Base-by-base conservation (phyloP, 64 coral and sea anemone genomes). In the Montipora sp. region DNA sequence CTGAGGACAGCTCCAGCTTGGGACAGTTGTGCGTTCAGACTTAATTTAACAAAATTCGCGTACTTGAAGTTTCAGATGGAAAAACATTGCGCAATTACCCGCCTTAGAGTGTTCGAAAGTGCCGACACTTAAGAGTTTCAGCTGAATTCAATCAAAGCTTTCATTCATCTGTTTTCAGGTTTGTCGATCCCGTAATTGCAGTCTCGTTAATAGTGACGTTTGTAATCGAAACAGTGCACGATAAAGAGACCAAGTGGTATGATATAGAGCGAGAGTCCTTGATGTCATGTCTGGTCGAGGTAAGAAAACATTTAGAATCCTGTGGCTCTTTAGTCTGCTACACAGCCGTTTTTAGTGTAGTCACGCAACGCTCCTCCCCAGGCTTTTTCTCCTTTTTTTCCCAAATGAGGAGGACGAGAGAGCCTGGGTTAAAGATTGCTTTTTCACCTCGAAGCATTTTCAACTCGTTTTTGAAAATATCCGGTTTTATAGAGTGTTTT, bases 221-320 rank as follows among this genome's bases (percentile, higher is more conserved):
- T 76, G 44, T 93, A 36, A 66, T 89, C 19, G 90, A 93, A 48
- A 89, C 79, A 1, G 83, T 96, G 78, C 10, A 68, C 45, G 15
- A 89, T 46, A 78, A 84, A 9, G 85, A 73, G 48, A 48, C 15
- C 3, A 71, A 83, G 13, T 96, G 90, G 90, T 96, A 96, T 83
- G 60, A 90, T 18, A 77, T 96, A 27, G 74, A 8, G 19, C 78
- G 75, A 59, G 94, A 96, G 20, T 92, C 90, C 7, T 77, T 96
- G 15, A 89, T 96, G 94, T 58, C 49, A 75, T 91, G 89, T 59
- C 20, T 96, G 59, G 84, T 85, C 19, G 90, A 96, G 94, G 94
- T 96, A 88, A 88, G 73, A 10, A 49, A 44, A 14, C 11, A 21
- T 5, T 87, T 68, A 12, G 48, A 5, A 1, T 47, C 18, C 70